Conservation (phyloP, 2,888 invertebrate species). For the Pelosia muscerda region DNA sequence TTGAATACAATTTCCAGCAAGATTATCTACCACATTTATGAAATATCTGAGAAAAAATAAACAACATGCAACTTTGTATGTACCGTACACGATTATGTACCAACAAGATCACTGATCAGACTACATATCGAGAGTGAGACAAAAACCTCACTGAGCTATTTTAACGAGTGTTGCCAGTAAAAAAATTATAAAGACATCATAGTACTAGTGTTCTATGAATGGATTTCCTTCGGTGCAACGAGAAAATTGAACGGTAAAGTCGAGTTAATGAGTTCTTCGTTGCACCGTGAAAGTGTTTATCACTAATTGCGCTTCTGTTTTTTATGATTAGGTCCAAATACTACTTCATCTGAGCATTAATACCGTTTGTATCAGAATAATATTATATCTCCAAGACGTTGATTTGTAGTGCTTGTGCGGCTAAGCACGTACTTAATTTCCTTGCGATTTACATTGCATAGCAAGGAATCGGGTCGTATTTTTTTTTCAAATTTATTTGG, state of each 20-base stretch:
- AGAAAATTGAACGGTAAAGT: slow-evolving; percentile 49
- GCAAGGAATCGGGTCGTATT: too few species aligned
- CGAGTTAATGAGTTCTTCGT: slow-evolving; percentile 37
- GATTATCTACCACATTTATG: background rate
- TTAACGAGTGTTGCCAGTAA: slow-evolving; percentile 47
- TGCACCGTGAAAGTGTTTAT: slow-evolving; percentile 23
- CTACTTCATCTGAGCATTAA: too few species aligned
- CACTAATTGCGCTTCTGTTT: slow-evolving; percentile 1
- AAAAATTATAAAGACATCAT: slow-evolving; percentile 51
- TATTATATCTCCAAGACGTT: too few species aligned
- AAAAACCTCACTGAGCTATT: slow-evolving; percentile 41
- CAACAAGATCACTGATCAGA: slow-evolving; percentile 43
- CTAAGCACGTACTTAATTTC: too few species aligned
- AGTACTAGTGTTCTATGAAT: slow-evolving; percentile 44
- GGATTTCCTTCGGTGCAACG: slow-evolving; percentile 45
- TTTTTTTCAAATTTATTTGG: too few species aligned
- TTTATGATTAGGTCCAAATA: background rate
- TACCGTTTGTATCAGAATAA: too few species aligned
- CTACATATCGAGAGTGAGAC: slow-evolving; percentile 36
- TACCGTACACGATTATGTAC: slow-evolving; percentile 29
- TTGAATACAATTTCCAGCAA: background rate
- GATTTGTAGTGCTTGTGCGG: too few species aligned
- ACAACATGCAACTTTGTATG: slow-evolving; percentile 18
- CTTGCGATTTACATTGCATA: too few species aligned
- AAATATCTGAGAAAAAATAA: background rate